A percentile compares a stretch with the other conserved stretches of the same genome.
Evolutionary conservation across 2,113 vertebrate genomes (phyloP).

Genomic region (Odontophorus gujanensis): DNA sequence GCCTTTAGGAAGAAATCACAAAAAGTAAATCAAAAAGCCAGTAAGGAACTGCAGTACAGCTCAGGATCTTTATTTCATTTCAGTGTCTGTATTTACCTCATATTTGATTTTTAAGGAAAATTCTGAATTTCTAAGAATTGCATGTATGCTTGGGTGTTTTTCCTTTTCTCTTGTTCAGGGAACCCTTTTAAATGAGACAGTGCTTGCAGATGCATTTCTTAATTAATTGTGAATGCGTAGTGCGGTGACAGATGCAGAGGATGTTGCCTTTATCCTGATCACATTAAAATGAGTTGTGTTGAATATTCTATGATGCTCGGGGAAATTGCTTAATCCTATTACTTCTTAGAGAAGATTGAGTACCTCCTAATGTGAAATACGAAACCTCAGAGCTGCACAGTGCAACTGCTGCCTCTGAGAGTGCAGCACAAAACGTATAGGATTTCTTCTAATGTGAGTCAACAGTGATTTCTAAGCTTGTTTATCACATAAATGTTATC

Average conservation of each 20-base stretch:
- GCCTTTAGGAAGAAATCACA: not conserved
- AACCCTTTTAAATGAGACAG: slow-evolving; percentile 6
- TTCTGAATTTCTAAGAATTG: not conserved
- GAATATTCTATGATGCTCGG: slow-evolving; percentile 68
- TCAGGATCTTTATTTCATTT: not conserved
- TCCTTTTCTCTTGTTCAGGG: not conserved
- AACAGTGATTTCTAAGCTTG: slow-evolving; percentile 72
- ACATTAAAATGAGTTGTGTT: slow-evolving; percentile 64
- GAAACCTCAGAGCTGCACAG: slow-evolving; percentile 47
- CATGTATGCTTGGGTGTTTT: not conserved
- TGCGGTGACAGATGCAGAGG: slow-evolving; percentile 43
- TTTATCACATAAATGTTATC: slow-evolving; percentile 75
- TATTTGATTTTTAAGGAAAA: not conserved
- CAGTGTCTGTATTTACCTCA: not conserved
- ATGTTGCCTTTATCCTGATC: slow-evolving; percentile 62
- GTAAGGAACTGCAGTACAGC: not conserved
- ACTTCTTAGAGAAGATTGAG: slow-evolving; percentile 63
- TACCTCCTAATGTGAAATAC: slow-evolving; percentile 59
- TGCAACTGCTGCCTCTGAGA: slow-evolving; percentile 21
- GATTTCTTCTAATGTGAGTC: slow-evolving; percentile 65
- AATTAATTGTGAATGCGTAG: slow-evolving; percentile 59
- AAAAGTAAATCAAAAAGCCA: not conserved
- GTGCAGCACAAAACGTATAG: slow-evolving; percentile 41
- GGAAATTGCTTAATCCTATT: slow-evolving; percentile 72
- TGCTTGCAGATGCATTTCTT: slow-evolving; percentile 59